Conservation (phyloP, 2,888 invertebrate species). For the Caenorhabditis zanzibari region DNA sequence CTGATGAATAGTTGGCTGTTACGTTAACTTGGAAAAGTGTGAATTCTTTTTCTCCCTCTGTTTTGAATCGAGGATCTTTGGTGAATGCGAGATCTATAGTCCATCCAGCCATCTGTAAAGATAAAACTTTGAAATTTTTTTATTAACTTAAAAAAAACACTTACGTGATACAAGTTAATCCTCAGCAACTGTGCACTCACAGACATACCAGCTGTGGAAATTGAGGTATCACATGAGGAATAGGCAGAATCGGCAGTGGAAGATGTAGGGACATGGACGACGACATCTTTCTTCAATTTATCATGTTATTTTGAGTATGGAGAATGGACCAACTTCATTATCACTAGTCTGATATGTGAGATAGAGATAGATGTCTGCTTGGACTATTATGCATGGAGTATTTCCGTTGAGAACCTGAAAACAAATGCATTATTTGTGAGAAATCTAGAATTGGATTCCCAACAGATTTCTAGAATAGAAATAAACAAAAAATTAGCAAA, state of each 20-base stretch:
- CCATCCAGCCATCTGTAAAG: constrained; percentile 64
- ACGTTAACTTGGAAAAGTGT: constrained; percentile 68
- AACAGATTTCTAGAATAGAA: no score
- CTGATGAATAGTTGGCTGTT: constrained; percentile 68
- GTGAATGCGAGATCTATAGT: constrained; percentile 61
- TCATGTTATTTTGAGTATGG: neutral
- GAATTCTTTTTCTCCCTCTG: constrained; percentile 62
- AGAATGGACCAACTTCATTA: constrained; percentile 35
- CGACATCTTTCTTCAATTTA: constrained; percentile 50
- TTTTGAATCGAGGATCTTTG: constrained; percentile 57
- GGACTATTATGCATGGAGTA: constrained; percentile 61
- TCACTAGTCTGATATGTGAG: constrained; percentile 61
- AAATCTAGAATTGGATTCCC: no score
- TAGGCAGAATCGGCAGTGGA: constrained; percentile 38
- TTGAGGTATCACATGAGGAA: constrained; percentile 42
- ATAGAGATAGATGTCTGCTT: constrained; percentile 67
- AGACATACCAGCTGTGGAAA: constrained; percentile 33
- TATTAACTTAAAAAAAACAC: neutral
- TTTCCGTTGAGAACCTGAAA: constrained; percentile 51
- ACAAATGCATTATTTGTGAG: no score
- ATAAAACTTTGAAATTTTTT: neutral
- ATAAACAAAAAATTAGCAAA: no score
- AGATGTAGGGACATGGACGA: constrained; percentile 59
- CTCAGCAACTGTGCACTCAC: constrained; percentile 45
- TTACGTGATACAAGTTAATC: constrained; percentile 56